Conservation (phyloP, 2,113 vertebrate genomes). For the Aspidoscelis tigris region DNA sequence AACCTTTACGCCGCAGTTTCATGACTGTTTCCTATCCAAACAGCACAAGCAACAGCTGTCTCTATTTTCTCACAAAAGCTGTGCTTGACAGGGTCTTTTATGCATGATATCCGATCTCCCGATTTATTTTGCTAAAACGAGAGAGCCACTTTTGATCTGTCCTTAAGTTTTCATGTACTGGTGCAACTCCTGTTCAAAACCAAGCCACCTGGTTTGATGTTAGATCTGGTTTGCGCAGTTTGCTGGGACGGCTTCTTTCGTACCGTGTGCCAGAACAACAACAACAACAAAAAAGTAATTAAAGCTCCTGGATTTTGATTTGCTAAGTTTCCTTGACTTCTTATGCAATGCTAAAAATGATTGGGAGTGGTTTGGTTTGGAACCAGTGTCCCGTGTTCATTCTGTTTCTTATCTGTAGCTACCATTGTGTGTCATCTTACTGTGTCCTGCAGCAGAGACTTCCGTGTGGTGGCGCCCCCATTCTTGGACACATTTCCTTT, state of each 20-base stretch:
- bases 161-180: conserved; percentile 63
- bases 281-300: conserved; percentile 26
- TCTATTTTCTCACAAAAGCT: conserved; percentile 58
- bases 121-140: conserved; percentile 75
- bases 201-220: conserved; percentile 62
- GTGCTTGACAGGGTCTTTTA: conserved; percentile 48
- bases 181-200: conserved; percentile 70
- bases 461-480: no score
- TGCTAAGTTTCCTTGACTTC: conserved; percentile 15
- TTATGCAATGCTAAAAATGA: conserved; percentile 30
- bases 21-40: conserved; percentile 18
- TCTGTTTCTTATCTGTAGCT: no score
- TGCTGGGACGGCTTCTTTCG: conserved; percentile 52
- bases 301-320: conserved; percentile 39
- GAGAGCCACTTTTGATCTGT: conserved; percentile 70
- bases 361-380: conserved; percentile 31
- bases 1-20: conserved; percentile 34
- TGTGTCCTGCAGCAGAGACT: no score
- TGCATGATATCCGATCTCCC: conserved; percentile 70
- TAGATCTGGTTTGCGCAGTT: conserved; percentile 55
- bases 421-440: no score
- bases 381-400: background rate
- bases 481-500: no score
- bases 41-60: conserved; percentile 66
- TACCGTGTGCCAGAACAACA: conserved; percentile 36